phyloP scores from a whole-genome alignment of 2,888 invertebrate genomes.

The Melanostoma mellinum region DNA sequence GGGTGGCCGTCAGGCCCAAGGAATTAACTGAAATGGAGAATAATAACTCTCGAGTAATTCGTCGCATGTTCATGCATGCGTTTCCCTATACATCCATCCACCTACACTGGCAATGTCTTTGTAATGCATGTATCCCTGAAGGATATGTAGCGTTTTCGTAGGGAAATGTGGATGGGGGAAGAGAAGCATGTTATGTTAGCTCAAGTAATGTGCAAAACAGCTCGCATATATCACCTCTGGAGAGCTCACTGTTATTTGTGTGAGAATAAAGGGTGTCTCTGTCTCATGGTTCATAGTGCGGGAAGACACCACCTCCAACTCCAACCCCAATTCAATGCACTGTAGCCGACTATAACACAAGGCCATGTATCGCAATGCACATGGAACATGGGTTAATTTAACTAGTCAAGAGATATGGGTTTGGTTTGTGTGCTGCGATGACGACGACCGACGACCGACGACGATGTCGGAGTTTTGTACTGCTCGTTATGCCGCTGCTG shows the following conservation, averaged over 20 bases:
- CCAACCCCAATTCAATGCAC: conserved; percentile 14
- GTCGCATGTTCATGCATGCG: conserved; percentile 54
- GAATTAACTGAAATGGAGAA: conserved; percentile 71
- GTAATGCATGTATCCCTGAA: conserved; percentile 54
- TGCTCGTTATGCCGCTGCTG: conserved; percentile 38
- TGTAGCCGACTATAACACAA: conserved; percentile 59
- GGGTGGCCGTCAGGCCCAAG: conserved; percentile 39
- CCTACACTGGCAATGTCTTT: conserved; percentile 18
- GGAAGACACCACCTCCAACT: conserved; percentile 27
- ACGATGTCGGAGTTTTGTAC: conserved; percentile 23
- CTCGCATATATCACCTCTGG: conserved; percentile 70
- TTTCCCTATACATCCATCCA: conserved; percentile 35
- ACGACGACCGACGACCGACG: conserved; percentile 25
- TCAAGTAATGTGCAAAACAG: conserved; percentile 72
- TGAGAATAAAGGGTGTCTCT: conserved; percentile 26
- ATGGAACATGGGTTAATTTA: conserved; percentile 70
- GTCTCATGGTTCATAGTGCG: not conserved
- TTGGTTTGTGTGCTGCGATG: conserved; percentile 53
- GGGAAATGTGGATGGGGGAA: conserved; percentile 62
- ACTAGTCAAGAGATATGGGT: conserved; percentile 70
- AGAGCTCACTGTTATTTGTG: conserved; percentile 48
- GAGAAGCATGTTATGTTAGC: conserved; percentile 70
- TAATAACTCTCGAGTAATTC: conserved; percentile 71
- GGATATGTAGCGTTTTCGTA: conserved; percentile 44
- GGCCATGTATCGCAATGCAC: conserved; percentile 62